Base-by-base conservation (phyloP, 1,140 invertebrate genomes). In the Drosophila novamexicana region DNA sequence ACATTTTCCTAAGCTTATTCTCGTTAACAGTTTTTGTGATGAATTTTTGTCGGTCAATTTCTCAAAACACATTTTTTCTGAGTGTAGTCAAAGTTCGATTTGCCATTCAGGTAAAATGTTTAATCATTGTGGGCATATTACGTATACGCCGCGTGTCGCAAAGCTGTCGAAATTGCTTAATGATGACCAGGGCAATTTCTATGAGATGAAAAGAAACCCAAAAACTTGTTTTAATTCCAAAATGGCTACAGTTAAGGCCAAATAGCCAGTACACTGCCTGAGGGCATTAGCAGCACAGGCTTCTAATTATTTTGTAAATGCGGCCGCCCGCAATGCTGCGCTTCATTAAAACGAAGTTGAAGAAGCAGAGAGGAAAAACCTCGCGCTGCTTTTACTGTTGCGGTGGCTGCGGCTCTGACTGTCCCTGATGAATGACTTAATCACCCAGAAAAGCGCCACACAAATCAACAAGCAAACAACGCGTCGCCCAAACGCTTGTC, bases 371-470 rank as follows among this genome's bases (percentile, higher is more conserved):
- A 44, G 39, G 12, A 57, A 9, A 47, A 61, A 49, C 53, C 16
- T 47, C 14, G 22, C n/a, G 45, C 16, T 50, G 45, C 54, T 45
- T 75, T 66, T 63, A n/a, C 39, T 22, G 29, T 29, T 75, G 39
- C 53, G 29, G 56, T 18, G 6, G 9, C 16, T 40, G 45, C 50
- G 12, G n/a, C n/a, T 32, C 37, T 22, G 18, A 72, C 52, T 73
- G 67, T 34, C 58, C 29, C 76, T 86, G 84, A 86, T 79, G 84
- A 72, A 86, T 89, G 84, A 89, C 79, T 82, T 86, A 86, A 86
- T 86, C 83, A 86, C 61, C 83, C 84, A 88, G 83, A 88, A 86
- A 86, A 86, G 80, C 80, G 67, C 53, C 79, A 79, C 69, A 86
- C 79, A 86, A 86, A 86, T 86, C 83, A 86, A 89, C 83, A 72